Evolutionary conservation across 2,888 invertebrate genomes (phyloP).

Genomic region (Dasysyrphus tricinctus): DNA sequence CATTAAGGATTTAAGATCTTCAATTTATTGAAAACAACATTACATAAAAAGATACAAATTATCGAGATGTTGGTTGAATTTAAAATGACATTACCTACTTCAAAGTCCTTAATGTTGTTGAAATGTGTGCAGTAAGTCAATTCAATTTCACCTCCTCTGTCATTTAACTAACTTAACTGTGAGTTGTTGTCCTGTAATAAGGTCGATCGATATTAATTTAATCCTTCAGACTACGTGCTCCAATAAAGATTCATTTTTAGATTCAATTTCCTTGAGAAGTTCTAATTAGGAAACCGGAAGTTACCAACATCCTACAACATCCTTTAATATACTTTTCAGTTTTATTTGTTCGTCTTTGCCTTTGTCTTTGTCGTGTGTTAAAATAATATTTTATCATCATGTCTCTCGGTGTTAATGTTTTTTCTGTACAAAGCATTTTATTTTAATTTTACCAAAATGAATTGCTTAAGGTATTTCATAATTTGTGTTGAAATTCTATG

Average conservation of each 20-base stretch:
- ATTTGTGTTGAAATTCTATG: neutral
- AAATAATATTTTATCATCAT: constrained; percentile 2
- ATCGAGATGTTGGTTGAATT: no score
- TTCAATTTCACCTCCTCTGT: no score
- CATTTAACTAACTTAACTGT: no score
- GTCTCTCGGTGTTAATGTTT: neutral
- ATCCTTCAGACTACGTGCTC: neutral
- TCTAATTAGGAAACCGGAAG: constrained; percentile 11
- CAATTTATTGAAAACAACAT: no score
- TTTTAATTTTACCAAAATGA: neutral
- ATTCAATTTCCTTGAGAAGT: constrained; percentile 3
- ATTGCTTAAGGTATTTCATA: neutral
- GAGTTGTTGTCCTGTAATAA: neutral
- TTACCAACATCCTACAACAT: neutral
- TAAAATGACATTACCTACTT: no score
- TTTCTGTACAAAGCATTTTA: neutral
- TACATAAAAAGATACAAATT: no score
- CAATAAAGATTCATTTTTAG: neutral
- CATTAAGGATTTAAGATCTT: no score
- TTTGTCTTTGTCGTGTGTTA: neutral
- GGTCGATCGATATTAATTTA: neutral
- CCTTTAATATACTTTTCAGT: constrained; percentile 1
- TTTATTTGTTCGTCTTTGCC: neutral
- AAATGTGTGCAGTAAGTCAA: no score
- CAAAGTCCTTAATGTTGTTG: no score